These are phyloP conservation scores for Aurelia sp. DNA, from an alignment of 30 jellyfish, hydroid and myxozoan species.

Conservation along the genomic window DNA sequence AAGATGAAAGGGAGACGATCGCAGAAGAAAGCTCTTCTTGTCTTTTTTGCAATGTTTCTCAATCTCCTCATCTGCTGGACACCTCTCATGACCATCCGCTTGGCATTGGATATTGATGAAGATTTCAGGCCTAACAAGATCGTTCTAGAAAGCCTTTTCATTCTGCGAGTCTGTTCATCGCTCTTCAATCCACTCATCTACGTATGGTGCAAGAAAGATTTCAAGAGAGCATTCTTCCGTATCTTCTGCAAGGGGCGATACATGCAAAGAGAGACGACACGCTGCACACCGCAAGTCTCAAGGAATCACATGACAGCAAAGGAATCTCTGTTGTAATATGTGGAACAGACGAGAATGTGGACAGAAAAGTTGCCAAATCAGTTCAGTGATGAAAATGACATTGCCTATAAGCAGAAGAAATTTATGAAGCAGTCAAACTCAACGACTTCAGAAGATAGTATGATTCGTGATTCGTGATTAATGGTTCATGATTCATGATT, in stretches of 20 bases:
- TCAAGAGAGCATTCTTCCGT: constrained; percentile 45
- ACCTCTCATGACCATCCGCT: constrained; percentile 55
- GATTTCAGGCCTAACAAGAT: not conserved
- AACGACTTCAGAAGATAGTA: too few relatives aligned
- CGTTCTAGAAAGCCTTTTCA: constrained; percentile 40
- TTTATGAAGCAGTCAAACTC: too few relatives aligned
- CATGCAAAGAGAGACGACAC: not conserved
- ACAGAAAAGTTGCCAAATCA: too few relatives aligned
- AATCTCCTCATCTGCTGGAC: constrained; percentile 73
- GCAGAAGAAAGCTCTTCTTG: constrained; percentile 39
- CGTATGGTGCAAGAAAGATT: constrained; percentile 77
- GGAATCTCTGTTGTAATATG: not conserved
- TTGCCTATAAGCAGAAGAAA: too few relatives aligned
- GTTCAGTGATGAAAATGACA: too few relatives aligned
- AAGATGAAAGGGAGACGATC: constrained; percentile 14
- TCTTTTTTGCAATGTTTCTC: constrained; percentile 53
- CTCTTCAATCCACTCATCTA: constrained; percentile 56
- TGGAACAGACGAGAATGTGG: too few relatives aligned
- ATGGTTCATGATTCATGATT: too few relatives aligned
- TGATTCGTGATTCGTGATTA: too few relatives aligned
- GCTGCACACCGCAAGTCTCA: not conserved
- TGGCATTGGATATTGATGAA: constrained; percentile 37
- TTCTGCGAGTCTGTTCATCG: constrained; percentile 66
- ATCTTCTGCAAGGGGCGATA: not conserved
- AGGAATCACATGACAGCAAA: not conserved